phyloP scores from a whole-genome alignment of 2,888 invertebrate species.

The Formica aserva region DNA sequence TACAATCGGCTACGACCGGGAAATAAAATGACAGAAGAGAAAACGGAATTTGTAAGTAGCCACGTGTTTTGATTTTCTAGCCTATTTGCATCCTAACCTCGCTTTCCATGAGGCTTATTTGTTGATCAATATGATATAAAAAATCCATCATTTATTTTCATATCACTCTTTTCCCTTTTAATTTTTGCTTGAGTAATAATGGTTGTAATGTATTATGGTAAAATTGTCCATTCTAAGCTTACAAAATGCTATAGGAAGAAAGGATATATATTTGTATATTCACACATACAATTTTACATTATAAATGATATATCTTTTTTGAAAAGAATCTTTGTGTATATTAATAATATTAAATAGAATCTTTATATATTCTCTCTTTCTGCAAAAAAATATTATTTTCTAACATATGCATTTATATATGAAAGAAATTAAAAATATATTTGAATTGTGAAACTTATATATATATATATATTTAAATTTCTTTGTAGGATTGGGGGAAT shows the following conservation, averaged over 20 bases:
- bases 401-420: neutral
- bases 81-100: slow-evolving; percentile 58
- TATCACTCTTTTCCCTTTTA: neutral
- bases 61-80: neutral
- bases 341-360: neutral
- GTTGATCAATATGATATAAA: neutral
- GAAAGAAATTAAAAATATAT: neutral
- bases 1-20: neutral
- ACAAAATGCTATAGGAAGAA: neutral
- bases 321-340: neutral
- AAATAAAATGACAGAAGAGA: slow-evolving; percentile 77
- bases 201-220: neutral
- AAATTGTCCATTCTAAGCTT: neutral
- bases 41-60: slow-evolving; percentile 79
- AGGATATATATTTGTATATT: neutral
- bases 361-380: neutral
- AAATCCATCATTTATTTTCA: neutral
- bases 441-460: neutral
- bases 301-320: neutral
- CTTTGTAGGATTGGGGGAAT: slow-evolving; percentile 93
- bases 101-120: neutral
- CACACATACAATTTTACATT: neutral
- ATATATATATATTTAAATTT: slow-evolving; percentile 10
- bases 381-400: neutral
- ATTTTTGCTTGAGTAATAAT: neutral